Evolutionary conservation across 2,888 invertebrate genomes (phyloP), one percentile per base, ranked within the genome.

Genomic region (Pristionchus entomophagus): DNA sequence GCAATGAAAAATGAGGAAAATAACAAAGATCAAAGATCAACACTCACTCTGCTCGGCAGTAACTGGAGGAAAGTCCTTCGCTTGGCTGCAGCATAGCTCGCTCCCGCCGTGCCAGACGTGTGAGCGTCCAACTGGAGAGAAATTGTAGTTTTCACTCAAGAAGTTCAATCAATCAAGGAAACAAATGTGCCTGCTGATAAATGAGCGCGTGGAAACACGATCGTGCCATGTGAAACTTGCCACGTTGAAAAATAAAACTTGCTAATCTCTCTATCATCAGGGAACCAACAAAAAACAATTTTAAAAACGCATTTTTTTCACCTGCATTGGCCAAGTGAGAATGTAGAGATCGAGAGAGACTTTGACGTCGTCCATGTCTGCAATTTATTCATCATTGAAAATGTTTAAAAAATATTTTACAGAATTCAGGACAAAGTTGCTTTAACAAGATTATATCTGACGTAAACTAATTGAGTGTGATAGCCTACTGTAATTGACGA

Each of bases 271-370:
- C 3, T 5, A 32, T 32, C 5, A n/a, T 73, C 38, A 78, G 49
- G 49, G 1, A 45, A 14, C 22, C 17, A 8, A 77, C 10, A n/a
- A 12, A 26, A 53, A n/a, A n/a, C n/a, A n/a, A n/a, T n/a, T n/a
- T n/a, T n/a, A n/a, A n/a, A n/a, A n/a, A n/a, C n/a, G n/a, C n/a
- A n/a, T n/a, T n/a, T n/a, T n/a, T n/a, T n/a, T n/a, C n/a, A 59
- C 85, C 62, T 86, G 41, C 3, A 83, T 59, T 10, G 86, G 88
- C 90, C 90, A 91, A 10, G 91, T 88, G 62, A 91, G 80, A 0
- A 91, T 88, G 84, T 89, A 91, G 83, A 91, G 82, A 49, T 91
- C 87, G 22, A 91, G 82, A 14, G 85, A 86, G 17, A 90, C 86
- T 56, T 45, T 35, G 12, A 90, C 84, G 32, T 89, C 86, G 8